Conservation (phyloP, 1,140 invertebrate genomes). For the Brachionus calyciflorus region DNA sequence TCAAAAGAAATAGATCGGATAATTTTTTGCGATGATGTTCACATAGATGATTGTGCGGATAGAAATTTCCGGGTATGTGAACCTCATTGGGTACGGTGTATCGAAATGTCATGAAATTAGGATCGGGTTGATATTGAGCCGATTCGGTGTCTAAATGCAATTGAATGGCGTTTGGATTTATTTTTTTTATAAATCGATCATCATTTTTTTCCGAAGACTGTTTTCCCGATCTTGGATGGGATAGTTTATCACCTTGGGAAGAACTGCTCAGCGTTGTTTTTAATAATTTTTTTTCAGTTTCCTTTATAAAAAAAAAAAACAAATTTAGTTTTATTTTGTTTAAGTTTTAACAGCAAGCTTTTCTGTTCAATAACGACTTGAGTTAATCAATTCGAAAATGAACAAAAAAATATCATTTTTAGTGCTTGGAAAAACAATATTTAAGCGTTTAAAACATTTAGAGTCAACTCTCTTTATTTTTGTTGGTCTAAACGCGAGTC, state of each 20-base stretch:
- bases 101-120: conserved; percentile 42
- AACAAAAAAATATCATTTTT: not conserved
- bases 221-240: conserved; percentile 19
- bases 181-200: no score
- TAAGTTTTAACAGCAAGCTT: no score
- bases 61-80: not conserved
- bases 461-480: no score
- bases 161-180: no score
- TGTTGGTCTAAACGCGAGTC: no score
- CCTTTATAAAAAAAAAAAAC: not conserved
- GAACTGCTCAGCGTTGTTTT: not conserved
- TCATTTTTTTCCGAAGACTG: not conserved
- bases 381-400: not conserved
- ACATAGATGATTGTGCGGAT: conserved; percentile 30
- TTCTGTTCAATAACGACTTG: no score
- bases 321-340: not conserved
- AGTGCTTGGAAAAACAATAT: not conserved
- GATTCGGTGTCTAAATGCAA: conserved; percentile 38
- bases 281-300: conserved; percentile 35
- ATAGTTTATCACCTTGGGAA: not conserved
- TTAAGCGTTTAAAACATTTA: no score
- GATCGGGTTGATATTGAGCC: conserved; percentile 27
- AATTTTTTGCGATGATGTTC: conserved; percentile 46
- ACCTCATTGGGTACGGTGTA: conserved; percentile 40
- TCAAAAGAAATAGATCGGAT: conserved; percentile 11